A percentile compares a stretch with the other conserved stretches of the same genome.
phyloP scores from a whole-genome alignment of 1,140 invertebrate genomes.

The Conus ventricosus region DNA sequence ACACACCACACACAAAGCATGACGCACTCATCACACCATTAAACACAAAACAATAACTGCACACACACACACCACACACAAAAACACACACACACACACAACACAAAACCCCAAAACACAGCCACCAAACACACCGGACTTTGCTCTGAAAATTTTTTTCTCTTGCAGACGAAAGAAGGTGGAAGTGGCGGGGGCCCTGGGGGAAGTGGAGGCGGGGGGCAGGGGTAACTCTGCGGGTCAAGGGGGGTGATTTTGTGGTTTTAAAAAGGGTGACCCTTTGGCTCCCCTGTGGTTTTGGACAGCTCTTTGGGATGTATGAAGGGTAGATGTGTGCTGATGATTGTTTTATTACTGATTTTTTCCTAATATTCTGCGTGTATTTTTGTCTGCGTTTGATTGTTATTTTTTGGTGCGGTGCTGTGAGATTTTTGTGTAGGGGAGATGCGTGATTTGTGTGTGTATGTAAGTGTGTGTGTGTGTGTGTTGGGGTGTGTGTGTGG shows the following conservation, averaged over 20 bases:
- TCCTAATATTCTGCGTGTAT: no score
- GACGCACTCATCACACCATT: no score
- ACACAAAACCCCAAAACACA: no score
- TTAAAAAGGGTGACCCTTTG: slow-evolving; percentile 51
- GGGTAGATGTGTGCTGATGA: no score
- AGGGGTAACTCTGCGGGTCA: slow-evolving; percentile 50
- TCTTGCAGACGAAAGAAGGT: slow-evolving; percentile 40
- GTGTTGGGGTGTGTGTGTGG: no score
- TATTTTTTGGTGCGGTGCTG: no score
- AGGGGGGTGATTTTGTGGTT: slow-evolving; percentile 60
- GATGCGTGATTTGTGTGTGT: no score
- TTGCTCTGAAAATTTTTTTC: not conserved
- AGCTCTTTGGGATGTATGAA: slow-evolving; percentile 49
- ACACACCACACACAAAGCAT: no score
- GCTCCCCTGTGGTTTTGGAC: slow-evolving; percentile 59
- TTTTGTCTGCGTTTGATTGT: no score
- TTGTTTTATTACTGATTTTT: no score
- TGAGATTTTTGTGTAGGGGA: no score
- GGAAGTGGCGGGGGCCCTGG: slow-evolving; percentile 67
- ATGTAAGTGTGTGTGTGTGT: no score
- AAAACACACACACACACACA: not conserved
- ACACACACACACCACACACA: slow-evolving; percentile 8
- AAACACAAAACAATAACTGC: not conserved
- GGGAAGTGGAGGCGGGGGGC: slow-evolving; percentile 63
- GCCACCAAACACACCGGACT: not conserved